These are phyloP conservation scores for Drosophila infuscata DNA, from an alignment of 2,888 invertebrate genomes.

Conservation along the genomic window DNA sequence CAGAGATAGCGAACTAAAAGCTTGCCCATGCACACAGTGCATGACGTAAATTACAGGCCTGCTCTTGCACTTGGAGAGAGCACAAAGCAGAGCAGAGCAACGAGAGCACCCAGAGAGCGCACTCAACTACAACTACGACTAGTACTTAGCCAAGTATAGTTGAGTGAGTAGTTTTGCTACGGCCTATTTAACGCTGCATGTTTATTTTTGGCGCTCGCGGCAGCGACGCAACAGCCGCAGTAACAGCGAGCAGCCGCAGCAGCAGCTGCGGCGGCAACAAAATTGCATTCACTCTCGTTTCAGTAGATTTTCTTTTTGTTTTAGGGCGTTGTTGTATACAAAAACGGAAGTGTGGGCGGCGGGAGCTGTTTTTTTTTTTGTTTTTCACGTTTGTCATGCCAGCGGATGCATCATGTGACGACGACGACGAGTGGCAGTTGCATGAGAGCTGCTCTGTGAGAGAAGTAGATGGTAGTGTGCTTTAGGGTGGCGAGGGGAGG, in stretches of 20 bases:
- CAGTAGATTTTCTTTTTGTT: conserved; percentile 41
- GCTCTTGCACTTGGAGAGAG: conserved; percentile 78
- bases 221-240: conserved; percentile 38
- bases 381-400: conserved; percentile 45
- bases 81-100: conserved; percentile 6
- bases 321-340: conserved; percentile 72
- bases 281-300: conserved; percentile 79
- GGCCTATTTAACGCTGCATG: conserved; percentile 78
- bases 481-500: not conserved
- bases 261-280: conserved; percentile 29
- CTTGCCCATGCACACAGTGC: conserved; percentile 30
- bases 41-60: conserved; percentile 64
- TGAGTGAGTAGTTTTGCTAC: conserved; percentile 42
- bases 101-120: conserved; percentile 26
- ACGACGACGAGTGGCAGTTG: conserved; percentile 57
- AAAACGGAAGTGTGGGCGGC: conserved; percentile 48
- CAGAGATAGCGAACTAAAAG: conserved; percentile 16
- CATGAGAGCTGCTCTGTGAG: conserved; percentile 1
- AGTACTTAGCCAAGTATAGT: conserved; percentile 15
- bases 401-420: conserved; percentile 80
- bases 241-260: conserved; percentile 32
- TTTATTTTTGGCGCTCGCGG: conserved; percentile 71
- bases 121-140: conserved; percentile 35
- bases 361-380: not conserved
- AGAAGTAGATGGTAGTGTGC: not conserved